A percentile compares a stretch with the other conserved stretches of the same genome.
phyloP scores from a whole-genome alignment of 1,140 invertebrate genomes.

The Nasonia vitripennis region DNA sequence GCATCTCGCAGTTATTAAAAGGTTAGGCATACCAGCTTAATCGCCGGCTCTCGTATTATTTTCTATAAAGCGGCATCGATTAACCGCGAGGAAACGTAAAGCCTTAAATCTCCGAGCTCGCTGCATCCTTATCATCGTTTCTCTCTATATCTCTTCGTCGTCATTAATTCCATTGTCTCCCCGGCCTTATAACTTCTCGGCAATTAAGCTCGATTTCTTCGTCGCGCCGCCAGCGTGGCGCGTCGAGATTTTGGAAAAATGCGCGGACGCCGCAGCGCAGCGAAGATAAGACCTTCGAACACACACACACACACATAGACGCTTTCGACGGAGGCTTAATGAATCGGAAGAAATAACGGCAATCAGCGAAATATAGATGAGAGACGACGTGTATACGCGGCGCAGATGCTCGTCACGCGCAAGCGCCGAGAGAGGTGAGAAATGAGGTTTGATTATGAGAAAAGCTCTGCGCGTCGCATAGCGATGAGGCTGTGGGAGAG shows the following conservation, averaged over 20 bases:
- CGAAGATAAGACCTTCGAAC: constrained; percentile 45
- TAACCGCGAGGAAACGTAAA: background rate
- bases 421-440: constrained; percentile 58
- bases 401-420: constrained; percentile 70
- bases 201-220: constrained; percentile 52
- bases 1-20: background rate
- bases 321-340: constrained; percentile 64
- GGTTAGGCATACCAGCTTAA: background rate
- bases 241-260: constrained; percentile 59
- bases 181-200: constrained; percentile 46
- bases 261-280: constrained; percentile 42
- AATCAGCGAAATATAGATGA: constrained; percentile 75
- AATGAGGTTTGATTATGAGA: constrained; percentile 69
- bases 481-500: constrained; percentile 41
- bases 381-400: constrained; percentile 59
- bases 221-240: background rate
- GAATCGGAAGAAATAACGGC: constrained; percentile 73
- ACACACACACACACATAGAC: constrained; percentile 17
- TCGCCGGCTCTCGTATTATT: background rate
- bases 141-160: constrained; percentile 58
- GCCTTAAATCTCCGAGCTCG: constrained; percentile 37
- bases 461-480: constrained; percentile 59
- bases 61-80: constrained; percentile 1
- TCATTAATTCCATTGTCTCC: constrained; percentile 61
- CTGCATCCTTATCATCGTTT: constrained; percentile 55